Conservation (phyloP, 2,888 invertebrate genomes). For the Athalia cordata region DNA sequence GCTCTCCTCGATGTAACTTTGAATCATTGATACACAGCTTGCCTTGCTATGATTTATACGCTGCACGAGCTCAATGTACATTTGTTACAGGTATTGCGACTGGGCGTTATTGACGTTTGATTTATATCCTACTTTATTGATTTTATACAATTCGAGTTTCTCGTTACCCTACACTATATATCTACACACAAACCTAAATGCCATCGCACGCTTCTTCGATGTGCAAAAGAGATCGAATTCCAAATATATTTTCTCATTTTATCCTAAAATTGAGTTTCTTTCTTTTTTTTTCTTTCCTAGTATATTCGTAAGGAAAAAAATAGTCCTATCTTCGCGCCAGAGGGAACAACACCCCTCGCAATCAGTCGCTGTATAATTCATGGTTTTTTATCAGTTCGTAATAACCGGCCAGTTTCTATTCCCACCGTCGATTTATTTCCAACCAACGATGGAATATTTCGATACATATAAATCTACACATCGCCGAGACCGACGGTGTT, state of each 20-base stretch:
- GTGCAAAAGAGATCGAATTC: background rate
- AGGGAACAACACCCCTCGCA: background rate
- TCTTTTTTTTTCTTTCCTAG: background rate
- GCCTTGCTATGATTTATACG: background rate
- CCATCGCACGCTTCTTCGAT: background rate
- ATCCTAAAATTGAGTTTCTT: background rate
- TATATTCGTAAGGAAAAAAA: too few species aligned
- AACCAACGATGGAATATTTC: background rate
- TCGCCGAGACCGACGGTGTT: background rate
- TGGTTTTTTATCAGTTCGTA: background rate
- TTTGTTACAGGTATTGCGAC: background rate
- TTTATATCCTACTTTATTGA: slow-evolving; percentile 20
- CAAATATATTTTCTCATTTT: too few species aligned
- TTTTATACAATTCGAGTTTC: background rate
- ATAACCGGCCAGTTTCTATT: background rate
- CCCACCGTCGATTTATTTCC: slow-evolving; percentile 7
- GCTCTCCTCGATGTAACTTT: background rate
- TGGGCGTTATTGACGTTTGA: slow-evolving; percentile 15
- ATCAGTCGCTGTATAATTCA: slow-evolving; percentile 4
- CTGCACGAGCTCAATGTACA: background rate
- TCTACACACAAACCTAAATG: too few species aligned
- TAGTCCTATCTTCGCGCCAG: too few species aligned
- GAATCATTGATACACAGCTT: background rate
- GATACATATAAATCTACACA: background rate
- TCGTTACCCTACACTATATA: too few species aligned